Evolutionary conservation across 2,113 vertebrate genomes (phyloP), one percentile per base, ranked within the genome.

Genomic region (Syngnathus typhle): DNA sequence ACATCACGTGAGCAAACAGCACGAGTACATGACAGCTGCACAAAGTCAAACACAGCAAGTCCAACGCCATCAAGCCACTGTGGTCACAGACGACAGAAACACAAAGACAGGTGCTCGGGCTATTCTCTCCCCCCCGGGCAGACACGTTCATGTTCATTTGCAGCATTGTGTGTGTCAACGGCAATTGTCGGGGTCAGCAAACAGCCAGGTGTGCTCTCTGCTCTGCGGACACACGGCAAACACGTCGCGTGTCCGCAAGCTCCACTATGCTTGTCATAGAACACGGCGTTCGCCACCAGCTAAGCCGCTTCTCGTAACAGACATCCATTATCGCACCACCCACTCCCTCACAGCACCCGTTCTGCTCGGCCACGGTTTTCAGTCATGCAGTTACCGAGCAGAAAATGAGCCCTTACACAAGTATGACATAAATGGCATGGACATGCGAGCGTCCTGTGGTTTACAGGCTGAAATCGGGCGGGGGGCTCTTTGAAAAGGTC

Each of bases 1-100:
- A 80, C 68, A 75, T 74, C 78, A 84, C 82, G 79, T 81, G 82
- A 80, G 74, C 75, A 88, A 87, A 88, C 83, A 87, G 56, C 74
- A 69, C 58, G 5, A 23, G 72, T 71, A 68, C 65, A 54, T 52
- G 68, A 71, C 80, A 85, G 81, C 76, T 81, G 79, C 70, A 78
- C 76, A 75, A 78, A 81, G 64, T 64, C 72, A 80, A 83, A 84
- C 71, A 84, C 60, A 32, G 41, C 66, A 72, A 62, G 67, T 55
- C 63, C 67, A 72, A 60, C 67, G 65, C 64, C 41, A 72, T 62
- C 23, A 62, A 64, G 62, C 46, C 71, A 69, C 67, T 69, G 67
- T 32, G 71, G 43, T 65, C 73, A 65, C 54, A 72, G 75, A 74
- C 52, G 68, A 81, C 71, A 77, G 76, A 72, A 74, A 77, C 59